These are phyloP conservation scores for Muschampia plurimacula DNA, from an alignment of 2,888 invertebrate genomes.

Conservation along the genomic window DNA sequence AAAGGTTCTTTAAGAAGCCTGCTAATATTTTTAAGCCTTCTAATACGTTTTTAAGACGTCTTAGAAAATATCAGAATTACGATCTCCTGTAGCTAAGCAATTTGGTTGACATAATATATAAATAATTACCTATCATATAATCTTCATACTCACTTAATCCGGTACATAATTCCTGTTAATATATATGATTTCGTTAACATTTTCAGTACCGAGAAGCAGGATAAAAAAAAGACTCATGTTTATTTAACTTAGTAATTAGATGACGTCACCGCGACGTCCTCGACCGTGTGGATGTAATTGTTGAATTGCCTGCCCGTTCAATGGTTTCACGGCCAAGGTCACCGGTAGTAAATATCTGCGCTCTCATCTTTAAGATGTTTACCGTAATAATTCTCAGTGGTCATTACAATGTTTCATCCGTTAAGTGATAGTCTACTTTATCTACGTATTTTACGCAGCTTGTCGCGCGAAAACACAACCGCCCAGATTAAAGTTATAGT, in stretches of 20 bases:
- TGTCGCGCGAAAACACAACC: not conserved
- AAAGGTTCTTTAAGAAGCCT: too few species aligned
- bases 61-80: too few species aligned
- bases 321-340: slow-evolving; percentile 80
- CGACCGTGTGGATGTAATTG: slow-evolving; percentile 76
- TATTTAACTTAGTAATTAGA: slow-evolving; percentile 38
- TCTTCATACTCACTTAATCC: not conserved
- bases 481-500: slow-evolving; percentile 7
- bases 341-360: slow-evolving; percentile 53
- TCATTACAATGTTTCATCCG: slow-evolving; percentile 11
- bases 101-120: too few species aligned
- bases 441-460: not conserved
- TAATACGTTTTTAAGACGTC: too few species aligned
- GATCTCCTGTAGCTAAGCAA: too few species aligned
- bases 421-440: not conserved
- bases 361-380: slow-evolving; percentile 50
- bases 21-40: too few species aligned
- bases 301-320: slow-evolving; percentile 72
- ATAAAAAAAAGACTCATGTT: not conserved
- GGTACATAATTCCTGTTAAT: not conserved
- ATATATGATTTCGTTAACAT: not conserved
- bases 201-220: not conserved
- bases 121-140: too few species aligned
- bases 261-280: slow-evolving; percentile 63
- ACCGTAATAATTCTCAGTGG: slow-evolving; percentile 47